Evolutionary conservation across 1,140 invertebrate genomes (phyloP).

Genomic region (Drosophila pseudoananassae): DNA sequence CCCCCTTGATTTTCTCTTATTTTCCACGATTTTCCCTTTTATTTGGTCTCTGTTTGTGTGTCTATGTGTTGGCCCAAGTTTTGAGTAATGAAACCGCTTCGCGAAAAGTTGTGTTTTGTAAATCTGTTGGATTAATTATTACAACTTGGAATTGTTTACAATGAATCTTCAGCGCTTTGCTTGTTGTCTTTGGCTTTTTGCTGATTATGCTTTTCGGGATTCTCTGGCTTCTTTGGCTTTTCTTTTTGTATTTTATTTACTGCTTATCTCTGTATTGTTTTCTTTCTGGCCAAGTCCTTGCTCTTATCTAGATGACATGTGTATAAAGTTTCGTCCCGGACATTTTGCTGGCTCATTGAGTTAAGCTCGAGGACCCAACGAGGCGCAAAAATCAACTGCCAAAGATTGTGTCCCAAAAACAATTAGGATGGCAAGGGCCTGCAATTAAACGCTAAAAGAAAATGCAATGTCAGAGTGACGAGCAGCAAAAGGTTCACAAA

Average conservation of each 20-base stretch:
- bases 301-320: slow-evolving; percentile 54
- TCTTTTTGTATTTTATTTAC: slow-evolving; percentile 34
- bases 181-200: slow-evolving; percentile 35
- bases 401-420: slow-evolving; percentile 34
- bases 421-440: slow-evolving; percentile 36
- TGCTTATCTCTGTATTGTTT: slow-evolving; percentile 34
- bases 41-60: not conserved
- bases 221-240: slow-evolving; percentile 2
- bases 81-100: slow-evolving; percentile 74
- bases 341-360: slow-evolving; percentile 54
- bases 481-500: slow-evolving; percentile 41
- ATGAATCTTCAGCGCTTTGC: slow-evolving; percentile 53
- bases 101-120: slow-evolving; percentile 65
- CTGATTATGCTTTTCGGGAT: slow-evolving; percentile 37
- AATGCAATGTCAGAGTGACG: slow-evolving; percentile 47
- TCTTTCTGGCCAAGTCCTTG: slow-evolving; percentile 3
- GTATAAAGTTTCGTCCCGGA: slow-evolving; percentile 19
- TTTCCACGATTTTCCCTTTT: not conserved
- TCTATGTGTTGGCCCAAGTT: slow-evolving; percentile 15
- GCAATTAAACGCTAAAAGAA: slow-evolving; percentile 40
- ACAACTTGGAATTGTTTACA: slow-evolving; percentile 79
- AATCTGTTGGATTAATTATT: slow-evolving; percentile 81
- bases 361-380: slow-evolving; percentile 22
- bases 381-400: slow-evolving; percentile 53
- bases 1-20: not conserved